phyloP scores from a whole-genome alignment of 2,888 invertebrate genomes.

The Oxystoma pomonae region DNA sequence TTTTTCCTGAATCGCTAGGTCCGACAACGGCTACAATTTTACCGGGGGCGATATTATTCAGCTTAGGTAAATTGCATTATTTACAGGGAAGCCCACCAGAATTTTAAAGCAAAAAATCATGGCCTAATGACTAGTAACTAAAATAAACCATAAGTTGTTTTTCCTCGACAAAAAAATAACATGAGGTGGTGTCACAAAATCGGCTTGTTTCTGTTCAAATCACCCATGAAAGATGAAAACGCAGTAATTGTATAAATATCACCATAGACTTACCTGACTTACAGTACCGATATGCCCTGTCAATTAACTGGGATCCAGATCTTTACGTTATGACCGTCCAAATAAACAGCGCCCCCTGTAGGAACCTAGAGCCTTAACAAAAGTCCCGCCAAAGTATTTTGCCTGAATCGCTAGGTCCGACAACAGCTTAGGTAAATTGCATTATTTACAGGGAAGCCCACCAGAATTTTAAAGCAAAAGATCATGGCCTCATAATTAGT shows the following conservation, averaged over 20 bases:
- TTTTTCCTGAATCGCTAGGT: slow-evolving; percentile 92
- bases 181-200: slow-evolving; percentile 71
- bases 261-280: slow-evolving; percentile 61
- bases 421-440: too few relatives aligned
- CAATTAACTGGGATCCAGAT: slow-evolving; percentile 80
- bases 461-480: too few relatives aligned
- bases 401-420: slow-evolving; percentile 92
- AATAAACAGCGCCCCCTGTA: slow-evolving; percentile 58
- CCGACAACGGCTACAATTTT: slow-evolving; percentile 77
- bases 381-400: slow-evolving; percentile 88
- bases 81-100: too few relatives aligned
- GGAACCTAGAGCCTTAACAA: slow-evolving; percentile 87
- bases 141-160: too few relatives aligned
- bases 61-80: too few relatives aligned
- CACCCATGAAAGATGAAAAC: too few relatives aligned
- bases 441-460: too few relatives aligned
- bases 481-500: too few relatives aligned
- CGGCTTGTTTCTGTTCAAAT: too few relatives aligned
- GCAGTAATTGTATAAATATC: too few relatives aligned
- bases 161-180: slow-evolving; percentile 66
- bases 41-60: slow-evolving; percentile 63
- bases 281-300: slow-evolving; percentile 85
- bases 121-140: too few relatives aligned
- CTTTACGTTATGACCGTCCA: slow-evolving; percentile 77
- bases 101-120: too few relatives aligned